These are phyloP conservation scores for Corythaixoides concolor DNA, from an alignment of 2,113 vertebrate genomes.

Conservation along the genomic window DNA sequence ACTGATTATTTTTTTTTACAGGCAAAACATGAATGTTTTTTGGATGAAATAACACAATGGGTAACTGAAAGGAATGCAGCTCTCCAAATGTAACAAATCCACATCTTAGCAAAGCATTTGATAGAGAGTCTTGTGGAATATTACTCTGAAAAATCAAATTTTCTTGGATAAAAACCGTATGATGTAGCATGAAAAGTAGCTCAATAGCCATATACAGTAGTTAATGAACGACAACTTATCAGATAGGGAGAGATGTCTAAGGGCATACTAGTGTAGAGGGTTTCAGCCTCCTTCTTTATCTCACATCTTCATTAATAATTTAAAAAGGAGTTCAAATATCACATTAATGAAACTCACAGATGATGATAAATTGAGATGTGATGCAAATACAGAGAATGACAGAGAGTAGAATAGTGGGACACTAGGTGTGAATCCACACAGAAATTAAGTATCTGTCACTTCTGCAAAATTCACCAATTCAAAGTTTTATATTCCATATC, in stretches of 20 bases:
- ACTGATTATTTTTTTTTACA: background rate
- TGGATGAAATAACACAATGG: background rate
- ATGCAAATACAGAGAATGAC: background rate
- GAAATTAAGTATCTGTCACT: background rate
- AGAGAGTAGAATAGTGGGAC: background rate
- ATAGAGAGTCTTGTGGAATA: background rate
- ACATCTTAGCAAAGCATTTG: background rate
- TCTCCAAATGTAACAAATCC: background rate
- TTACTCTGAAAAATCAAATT: conserved; percentile 65
- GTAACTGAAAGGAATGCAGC: background rate
- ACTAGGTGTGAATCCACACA: background rate
- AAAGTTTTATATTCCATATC: background rate
- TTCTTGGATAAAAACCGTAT: conserved; percentile 22
- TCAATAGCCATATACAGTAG: conserved; percentile 61
- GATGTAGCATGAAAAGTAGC: conserved; percentile 53
- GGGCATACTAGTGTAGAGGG: background rate
- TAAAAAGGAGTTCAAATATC: conserved; percentile 23
- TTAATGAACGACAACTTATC: conserved; percentile 63
- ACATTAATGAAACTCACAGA: conserved; percentile 28
- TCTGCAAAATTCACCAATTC: background rate
- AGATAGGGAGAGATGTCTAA: conserved; percentile 1
- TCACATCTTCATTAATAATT: conserved; percentile 63
- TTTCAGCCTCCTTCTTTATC: conserved; percentile 18
- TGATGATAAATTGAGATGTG: conserved; percentile 9
- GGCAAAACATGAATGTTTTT: background rate